These are phyloP conservation scores for Caenorhabditis latens DNA, from an alignment of 1,140 invertebrate genomes.

Conservation along the genomic window DNA sequence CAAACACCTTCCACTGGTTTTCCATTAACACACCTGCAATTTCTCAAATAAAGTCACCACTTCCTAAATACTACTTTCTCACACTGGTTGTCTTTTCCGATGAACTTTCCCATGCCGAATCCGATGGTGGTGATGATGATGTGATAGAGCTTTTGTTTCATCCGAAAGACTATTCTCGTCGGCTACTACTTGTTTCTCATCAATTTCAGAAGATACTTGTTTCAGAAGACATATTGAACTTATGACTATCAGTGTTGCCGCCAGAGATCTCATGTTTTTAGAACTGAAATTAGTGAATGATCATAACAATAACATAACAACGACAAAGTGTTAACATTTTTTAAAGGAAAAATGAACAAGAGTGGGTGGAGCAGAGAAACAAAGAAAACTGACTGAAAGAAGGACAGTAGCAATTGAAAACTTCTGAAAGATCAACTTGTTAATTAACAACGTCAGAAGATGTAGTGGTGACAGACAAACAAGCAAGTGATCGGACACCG, in stretches of 20 bases:
- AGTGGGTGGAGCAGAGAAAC: background rate
- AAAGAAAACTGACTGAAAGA: background rate
- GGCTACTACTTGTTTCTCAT: background rate
- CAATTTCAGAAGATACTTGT: constrained; percentile 10
- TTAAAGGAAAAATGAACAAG: background rate
- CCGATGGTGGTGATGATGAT: constrained; percentile 17
- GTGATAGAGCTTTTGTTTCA: background rate
- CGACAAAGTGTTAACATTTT: background rate
- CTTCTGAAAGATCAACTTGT: background rate
- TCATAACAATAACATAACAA: too few species aligned
- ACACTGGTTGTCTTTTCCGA: constrained; percentile 45
- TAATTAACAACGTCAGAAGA: constrained; percentile 18
- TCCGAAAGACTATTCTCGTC: constrained; percentile 9
- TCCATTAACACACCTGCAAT: constrained; percentile 68
- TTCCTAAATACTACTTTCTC: background rate
- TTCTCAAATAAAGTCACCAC: background rate
- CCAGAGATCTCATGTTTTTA: background rate
- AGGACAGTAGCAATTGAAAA: background rate
- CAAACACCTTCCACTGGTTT: constrained; percentile 50
- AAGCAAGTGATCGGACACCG: background rate
- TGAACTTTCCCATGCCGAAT: constrained; percentile 49
- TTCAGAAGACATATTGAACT: background rate
- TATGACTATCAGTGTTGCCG: background rate
- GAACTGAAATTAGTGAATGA: background rate
- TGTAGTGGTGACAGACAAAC: background rate